These are phyloP conservation scores for Eulithis prunata DNA, from an alignment of 2,888 invertebrate genomes.

Conservation along the genomic window DNA sequence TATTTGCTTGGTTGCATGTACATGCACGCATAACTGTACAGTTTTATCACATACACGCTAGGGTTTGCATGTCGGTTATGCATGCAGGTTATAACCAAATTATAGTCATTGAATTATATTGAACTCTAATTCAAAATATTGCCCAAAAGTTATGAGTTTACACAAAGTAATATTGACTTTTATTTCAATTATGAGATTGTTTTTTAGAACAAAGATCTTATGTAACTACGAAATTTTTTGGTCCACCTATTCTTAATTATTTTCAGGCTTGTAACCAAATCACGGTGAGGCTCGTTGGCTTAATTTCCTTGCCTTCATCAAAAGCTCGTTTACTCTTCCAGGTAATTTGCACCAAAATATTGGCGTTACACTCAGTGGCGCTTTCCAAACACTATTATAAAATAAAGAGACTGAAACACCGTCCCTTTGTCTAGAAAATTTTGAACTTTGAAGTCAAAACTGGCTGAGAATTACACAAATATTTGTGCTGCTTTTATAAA, in stretches of 20 bases:
- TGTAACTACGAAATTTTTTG: not conserved
- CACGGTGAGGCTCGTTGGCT: not conserved
- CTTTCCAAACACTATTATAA: conserved; percentile 30
- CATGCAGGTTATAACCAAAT: too few relatives aligned
- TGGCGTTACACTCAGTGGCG: conserved; percentile 27
- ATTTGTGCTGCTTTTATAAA: conserved; percentile 1
- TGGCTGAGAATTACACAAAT: conserved; percentile 9
- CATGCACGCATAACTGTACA: too few relatives aligned
- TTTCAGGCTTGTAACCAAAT: not conserved
- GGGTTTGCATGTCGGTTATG: too few relatives aligned
- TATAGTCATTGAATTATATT: too few relatives aligned
- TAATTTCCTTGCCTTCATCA: conserved; percentile 31
- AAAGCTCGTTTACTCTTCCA: conserved; percentile 36
- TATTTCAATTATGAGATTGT: too few relatives aligned
- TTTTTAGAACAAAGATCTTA: not conserved
- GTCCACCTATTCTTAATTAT: not conserved
- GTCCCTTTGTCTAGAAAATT: conserved; percentile 18
- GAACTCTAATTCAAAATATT: too few relatives aligned
- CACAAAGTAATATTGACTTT: too few relatives aligned
- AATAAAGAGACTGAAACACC: conserved; percentile 20
- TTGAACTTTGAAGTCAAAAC: conserved; percentile 13
- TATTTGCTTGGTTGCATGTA: too few relatives aligned
- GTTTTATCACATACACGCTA: too few relatives aligned
- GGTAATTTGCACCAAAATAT: conserved; percentile 36
- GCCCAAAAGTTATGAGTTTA: too few relatives aligned